Base-by-base conservation (phyloP, 2,113 vertebrate species). In the Deroptyus accipitrinus region DNA sequence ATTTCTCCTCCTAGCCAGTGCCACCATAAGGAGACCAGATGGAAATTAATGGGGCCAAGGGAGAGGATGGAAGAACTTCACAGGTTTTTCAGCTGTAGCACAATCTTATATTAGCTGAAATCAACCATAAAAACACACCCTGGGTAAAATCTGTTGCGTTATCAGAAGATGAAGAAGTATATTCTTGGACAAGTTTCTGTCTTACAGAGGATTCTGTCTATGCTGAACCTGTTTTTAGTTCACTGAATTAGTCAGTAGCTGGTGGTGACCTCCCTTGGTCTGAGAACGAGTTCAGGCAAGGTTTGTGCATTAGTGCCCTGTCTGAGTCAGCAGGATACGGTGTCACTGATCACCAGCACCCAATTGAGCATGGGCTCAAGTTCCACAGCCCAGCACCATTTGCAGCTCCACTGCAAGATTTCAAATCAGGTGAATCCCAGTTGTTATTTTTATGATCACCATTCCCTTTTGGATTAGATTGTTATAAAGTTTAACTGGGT, bases 211-310 rank as follows among this genome's bases (percentile, higher is more conserved):
- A 41, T 73, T 75, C 44, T 46, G 55, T 22, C 78, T 74, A 41
- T 63, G 61, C 86, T 64, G 61, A 35, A 87, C 69, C 30, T 61
- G 23, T 22, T 89, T 92, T 92, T 61, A 92, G 68, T 55, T 92
- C 91, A 75, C 80, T 94, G 88, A 90, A 95, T 97, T 92, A 96
- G 83, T 90, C 83, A 93, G 83, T 44, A 90, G 84, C 39, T 87
- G 35, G 52, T 0, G 8, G 78, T 96, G 84, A 83, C 88, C 80
- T 82, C 24, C 62, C 54, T 68, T 80, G 75, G 72, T 95, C 44
- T 77, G 49, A 15, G 51, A 85, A 44, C 33, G 69, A 83, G 92
- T 94, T 95, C 90, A 91, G 83, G 66, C 20, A 37, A 41, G 85
- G 92, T 92, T 91, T 1, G 6, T 67, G 69, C 6, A 0, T 41